Evolutionary conservation across 2,113 vertebrate species (phyloP).

Genomic region (Arenaria interpres): DNA sequence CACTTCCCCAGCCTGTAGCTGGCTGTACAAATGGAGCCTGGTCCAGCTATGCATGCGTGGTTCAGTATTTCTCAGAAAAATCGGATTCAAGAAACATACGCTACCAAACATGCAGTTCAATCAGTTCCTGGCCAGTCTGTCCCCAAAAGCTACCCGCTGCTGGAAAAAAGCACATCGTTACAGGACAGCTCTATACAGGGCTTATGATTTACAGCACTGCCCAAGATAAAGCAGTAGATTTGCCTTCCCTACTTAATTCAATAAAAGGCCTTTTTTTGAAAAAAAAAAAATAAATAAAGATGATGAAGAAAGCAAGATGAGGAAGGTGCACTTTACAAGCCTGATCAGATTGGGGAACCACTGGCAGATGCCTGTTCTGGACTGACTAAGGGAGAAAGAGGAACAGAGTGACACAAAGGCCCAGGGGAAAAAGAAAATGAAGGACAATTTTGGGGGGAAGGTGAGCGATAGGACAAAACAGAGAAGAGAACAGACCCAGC

Average conservation of each 20-base stretch:
- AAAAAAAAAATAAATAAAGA: no score
- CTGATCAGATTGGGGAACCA: neutral
- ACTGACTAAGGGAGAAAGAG: neutral
- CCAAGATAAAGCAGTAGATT: neutral
- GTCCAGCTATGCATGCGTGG: fast-evolving
- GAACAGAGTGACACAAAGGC: neutral
- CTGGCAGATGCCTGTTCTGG: neutral
- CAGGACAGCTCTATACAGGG: neutral
- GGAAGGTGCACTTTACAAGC: neutral
- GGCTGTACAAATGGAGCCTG: neutral
- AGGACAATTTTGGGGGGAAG: neutral
- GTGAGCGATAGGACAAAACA: neutral
- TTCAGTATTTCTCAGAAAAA: neutral
- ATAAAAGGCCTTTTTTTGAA: neutral
- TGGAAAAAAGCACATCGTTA: neutral
- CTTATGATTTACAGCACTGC: neutral
- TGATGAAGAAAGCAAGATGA: neutral
- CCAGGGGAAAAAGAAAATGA: neutral
- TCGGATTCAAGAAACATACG: fast-evolving
- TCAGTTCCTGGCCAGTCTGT: neutral
- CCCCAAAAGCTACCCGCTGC: neutral
- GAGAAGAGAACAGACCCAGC: neutral
- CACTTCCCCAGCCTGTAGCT: neutral
- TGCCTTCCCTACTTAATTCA: neutral
- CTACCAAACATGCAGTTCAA: neutral